phyloP scores from a whole-genome alignment of 2,888 invertebrate species.

The Deilephila elpenor region DNA sequence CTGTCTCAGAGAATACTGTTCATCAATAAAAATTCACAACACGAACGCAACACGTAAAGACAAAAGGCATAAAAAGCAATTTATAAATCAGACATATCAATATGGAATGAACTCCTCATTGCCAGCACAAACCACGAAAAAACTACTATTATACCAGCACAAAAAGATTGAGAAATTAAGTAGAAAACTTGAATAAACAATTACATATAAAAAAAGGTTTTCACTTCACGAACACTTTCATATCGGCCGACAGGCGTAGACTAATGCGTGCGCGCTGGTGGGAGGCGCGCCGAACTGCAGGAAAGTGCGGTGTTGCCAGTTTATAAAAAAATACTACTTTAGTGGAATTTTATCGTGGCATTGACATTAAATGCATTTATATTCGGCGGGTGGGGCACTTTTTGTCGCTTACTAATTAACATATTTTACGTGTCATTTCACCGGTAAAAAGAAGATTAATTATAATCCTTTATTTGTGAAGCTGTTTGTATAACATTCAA shows the following conservation, averaged over 20 bases:
- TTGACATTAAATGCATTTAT: constrained; percentile 7
- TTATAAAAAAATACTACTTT: neutral
- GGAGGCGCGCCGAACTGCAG: constrained; percentile 13
- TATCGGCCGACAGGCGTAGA: constrained; percentile 31
- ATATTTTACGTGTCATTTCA: neutral
- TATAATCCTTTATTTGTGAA: neutral
- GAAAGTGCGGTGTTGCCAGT: constrained; percentile 17
- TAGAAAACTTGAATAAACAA: constrained; percentile 27
- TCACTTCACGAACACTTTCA: constrained; percentile 35
- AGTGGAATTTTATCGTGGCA: constrained; percentile 2
- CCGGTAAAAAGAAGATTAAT: neutral
- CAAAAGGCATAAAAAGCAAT: neutral
- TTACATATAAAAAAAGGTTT: constrained; percentile 25
- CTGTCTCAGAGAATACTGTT: neutral
- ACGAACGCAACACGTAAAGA: constrained; percentile 14
- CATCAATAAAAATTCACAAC: constrained; percentile 12
- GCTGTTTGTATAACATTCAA: too few species aligned
- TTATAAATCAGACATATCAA: neutral
- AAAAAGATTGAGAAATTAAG: constrained; percentile 5
- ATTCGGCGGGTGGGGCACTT: neutral
- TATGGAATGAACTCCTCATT: neutral
- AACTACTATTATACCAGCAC: constrained; percentile 12
- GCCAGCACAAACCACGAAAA: constrained; percentile 1
- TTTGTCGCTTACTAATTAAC: neutral
- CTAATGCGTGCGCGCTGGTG: constrained; percentile 31